Evolutionary conservation across 1,140 invertebrate species (phyloP).

Genomic region (Saccostrea glomerata): DNA sequence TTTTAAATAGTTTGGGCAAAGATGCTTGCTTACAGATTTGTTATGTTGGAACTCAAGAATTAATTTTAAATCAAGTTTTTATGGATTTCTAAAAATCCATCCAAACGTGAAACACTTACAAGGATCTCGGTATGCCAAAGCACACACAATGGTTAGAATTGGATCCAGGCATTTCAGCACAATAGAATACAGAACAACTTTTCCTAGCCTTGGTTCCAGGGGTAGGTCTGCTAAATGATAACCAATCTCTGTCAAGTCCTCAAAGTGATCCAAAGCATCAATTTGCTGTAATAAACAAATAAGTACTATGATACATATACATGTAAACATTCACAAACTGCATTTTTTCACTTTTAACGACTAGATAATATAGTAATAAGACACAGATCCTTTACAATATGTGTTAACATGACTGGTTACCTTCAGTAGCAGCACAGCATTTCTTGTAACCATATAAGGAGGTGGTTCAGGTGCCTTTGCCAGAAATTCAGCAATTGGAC

Average conservation of each 20-base stretch:
- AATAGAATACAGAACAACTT: slow-evolving; percentile 94
- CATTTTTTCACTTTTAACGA: neutral
- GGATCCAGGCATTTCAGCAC: slow-evolving; percentile 97
- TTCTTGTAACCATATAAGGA: slow-evolving; percentile 85
- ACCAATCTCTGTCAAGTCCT: slow-evolving; percentile 91
- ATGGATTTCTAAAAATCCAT: too few relatives aligned
- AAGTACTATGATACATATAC: neutral
- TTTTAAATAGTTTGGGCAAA: too few relatives aligned
- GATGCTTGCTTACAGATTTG: too few relatives aligned
- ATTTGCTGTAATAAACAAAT: slow-evolving; percentile 83
- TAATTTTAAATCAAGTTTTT: too few relatives aligned
- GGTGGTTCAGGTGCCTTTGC: slow-evolving; percentile 91
- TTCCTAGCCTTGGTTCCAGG: slow-evolving; percentile 93
- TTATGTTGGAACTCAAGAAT: too few relatives aligned
- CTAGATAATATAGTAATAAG: neutral
- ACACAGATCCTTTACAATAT: neutral
- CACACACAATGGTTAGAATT: slow-evolving; percentile 93
- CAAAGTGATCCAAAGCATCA: slow-evolving; percentile 88
- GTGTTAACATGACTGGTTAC: slow-evolving; percentile 58
- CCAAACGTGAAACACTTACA: slow-evolving; percentile 74
- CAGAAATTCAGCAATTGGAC: slow-evolving; percentile 90
- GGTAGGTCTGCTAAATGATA: slow-evolving; percentile 92
- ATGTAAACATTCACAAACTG: neutral
- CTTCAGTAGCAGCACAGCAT: slow-evolving; percentile 88
- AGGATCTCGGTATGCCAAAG: slow-evolving; percentile 88